Evolutionary conservation across 2,888 invertebrate genomes (phyloP), one percentile per base, ranked within the genome.

Genomic region (Zele albiditarsus): DNA sequence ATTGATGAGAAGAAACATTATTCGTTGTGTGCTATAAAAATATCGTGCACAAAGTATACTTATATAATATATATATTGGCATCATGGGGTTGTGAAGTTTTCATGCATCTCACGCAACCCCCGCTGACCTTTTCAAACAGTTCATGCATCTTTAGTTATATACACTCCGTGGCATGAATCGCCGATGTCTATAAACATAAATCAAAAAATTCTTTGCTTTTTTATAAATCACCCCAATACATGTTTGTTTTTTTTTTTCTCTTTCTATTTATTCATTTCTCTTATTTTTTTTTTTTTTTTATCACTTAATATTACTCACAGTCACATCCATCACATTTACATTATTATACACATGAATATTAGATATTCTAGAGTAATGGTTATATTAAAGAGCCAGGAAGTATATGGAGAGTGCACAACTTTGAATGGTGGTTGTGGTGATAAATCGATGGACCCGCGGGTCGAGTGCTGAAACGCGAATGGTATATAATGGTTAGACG

Each of bases 121-220:
- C 70, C 74, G 67, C 79, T 78, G 78, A 79, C 76, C 77, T 79
- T 81, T 80, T 78, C 76, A 81, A 81, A 78, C 79, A 77, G 78
- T 83, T 80, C 79, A 81, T 83, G 83, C 80, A 82, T 83, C 81
- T 82, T 83, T 81, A 81, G 80, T 80, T 79, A 74, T 71, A 74
- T 42, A 57, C 66, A 69, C 76, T 57, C 69, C 67, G 71, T 73
- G 75, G 74, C 73, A 75, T 74, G 79, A 79, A 80, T 79, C 74
- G 53, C 23, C 74, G 69, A 80, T 80, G 77, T 77, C 78, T 77
- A 78, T 75, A 20, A 53, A 68, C 77, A 78, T 79, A 76, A 79
- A 79, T 78, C 78, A 77, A 73, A 73, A 63, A 65, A 74, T 67
- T 76, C 74, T 75, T 77, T 65, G 57, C 33, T 63, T 74, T 33